Evolutionary conservation across 2,113 vertebrate species (phyloP).

Genomic region (Monopterus albus): DNA sequence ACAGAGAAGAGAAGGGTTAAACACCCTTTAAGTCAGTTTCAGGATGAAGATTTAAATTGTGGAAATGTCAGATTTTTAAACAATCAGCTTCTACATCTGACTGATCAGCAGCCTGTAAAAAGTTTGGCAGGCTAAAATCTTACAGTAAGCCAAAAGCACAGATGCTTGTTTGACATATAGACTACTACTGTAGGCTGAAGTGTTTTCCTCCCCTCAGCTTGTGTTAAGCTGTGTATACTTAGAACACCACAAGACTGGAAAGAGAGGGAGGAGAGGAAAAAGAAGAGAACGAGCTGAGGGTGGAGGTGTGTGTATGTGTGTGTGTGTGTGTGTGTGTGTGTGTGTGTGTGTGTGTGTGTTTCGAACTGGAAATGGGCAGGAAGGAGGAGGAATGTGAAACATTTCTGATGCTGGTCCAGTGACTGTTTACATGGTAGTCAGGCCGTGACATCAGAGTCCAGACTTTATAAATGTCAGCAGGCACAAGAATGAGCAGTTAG

Average conservation of each 20-base stretch:
- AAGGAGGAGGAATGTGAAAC: slow-evolving; percentile 84
- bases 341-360: slow-evolving; percentile 45
- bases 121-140: slow-evolving; percentile 37
- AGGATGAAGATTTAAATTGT: slow-evolving; percentile 20
- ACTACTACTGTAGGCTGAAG: slow-evolving; percentile 45
- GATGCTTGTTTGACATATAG: slow-evolving; percentile 39
- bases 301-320: slow-evolving; percentile 28
- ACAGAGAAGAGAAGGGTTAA: slow-evolving; percentile 2
- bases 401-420: slow-evolving; percentile 79
- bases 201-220: slow-evolving; percentile 64
- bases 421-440: slow-evolving; percentile 82
- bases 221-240: slow-evolving; percentile 68
- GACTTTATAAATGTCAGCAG: slow-evolving; percentile 83
- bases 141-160: too few relatives aligned
- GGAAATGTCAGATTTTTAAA: slow-evolving; percentile 21
- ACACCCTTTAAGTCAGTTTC: slow-evolving; percentile 29
- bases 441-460: slow-evolving; percentile 82
- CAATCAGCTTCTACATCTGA: slow-evolving; percentile 24
- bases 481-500: slow-evolving; percentile 64
- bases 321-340: too few relatives aligned
- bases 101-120: slow-evolving; percentile 41
- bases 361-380: slow-evolving; percentile 76
- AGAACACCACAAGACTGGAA: slow-evolving; percentile 63
- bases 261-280: slow-evolving; percentile 55
- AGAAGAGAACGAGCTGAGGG: slow-evolving; percentile 39